Conservation (phyloP, 2,113 vertebrate genomes). For the Rhinolophus ferrumequinum region DNA sequence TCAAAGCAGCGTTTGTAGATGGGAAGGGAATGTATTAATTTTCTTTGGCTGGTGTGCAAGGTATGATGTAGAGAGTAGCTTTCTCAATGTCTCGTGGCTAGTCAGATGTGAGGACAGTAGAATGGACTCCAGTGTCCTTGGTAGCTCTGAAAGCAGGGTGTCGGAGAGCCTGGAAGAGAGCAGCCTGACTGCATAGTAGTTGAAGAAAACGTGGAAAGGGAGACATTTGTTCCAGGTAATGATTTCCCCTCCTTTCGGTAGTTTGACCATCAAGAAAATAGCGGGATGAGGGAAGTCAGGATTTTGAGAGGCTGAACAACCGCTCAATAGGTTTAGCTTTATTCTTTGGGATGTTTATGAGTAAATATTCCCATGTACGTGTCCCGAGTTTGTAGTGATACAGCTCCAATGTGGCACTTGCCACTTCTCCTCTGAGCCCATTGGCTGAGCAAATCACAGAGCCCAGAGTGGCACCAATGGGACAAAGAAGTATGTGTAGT, state of each 20-base stretch:
- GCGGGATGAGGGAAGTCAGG: too few relatives aligned
- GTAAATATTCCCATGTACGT: not conserved
- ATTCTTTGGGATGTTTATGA: not conserved
- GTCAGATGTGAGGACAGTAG: not conserved
- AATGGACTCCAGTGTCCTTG: not conserved
- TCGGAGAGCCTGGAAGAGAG: too few relatives aligned
- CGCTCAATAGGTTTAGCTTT: not conserved
- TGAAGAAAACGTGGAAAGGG: not conserved
- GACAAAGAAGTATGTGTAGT: fast-evolving
- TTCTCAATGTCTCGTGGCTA: not conserved
- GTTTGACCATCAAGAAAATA: too few relatives aligned
- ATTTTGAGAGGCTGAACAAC: not conserved
- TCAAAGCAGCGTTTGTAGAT: not conserved
- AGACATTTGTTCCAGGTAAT: not conserved
- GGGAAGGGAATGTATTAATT: not conserved
- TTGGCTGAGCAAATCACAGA: not conserved
- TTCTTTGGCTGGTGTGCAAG: not conserved
- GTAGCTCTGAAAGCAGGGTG: not conserved
- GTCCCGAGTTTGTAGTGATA: not conserved
- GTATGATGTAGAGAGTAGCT: fast-evolving
- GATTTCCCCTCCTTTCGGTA: not conserved
- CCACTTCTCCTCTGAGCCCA: not conserved
- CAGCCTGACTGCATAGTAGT: not conserved
- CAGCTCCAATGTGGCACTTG: too few relatives aligned
- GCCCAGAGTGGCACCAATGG: not conserved